Conservation (phyloP, 2,888 invertebrate genomes). For the Theretra japonica region DNA sequence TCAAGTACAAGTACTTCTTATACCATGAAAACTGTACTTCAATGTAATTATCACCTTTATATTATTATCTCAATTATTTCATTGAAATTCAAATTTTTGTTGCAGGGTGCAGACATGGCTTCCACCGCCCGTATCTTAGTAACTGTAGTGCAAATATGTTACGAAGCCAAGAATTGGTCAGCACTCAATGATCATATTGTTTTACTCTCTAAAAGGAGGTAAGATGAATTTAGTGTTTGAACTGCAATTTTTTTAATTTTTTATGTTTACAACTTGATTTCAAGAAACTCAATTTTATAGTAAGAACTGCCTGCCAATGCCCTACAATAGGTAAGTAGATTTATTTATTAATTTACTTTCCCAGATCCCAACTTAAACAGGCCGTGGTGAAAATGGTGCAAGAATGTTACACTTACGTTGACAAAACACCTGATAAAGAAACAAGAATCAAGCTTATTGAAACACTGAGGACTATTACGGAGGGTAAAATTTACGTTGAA, state of each 20-base stretch:
- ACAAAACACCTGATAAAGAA: constrained; percentile 95
- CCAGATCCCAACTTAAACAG: constrained; percentile 95
- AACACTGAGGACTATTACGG: constrained; percentile 96
- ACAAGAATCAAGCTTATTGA: constrained; percentile 97
- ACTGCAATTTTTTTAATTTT: no score
- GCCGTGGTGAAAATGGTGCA: constrained; percentile 99
- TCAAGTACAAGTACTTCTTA: no score
- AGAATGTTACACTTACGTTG: constrained; percentile 96
- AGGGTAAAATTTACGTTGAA: constrained; percentile 99
- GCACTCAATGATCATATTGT: constrained; percentile 97
- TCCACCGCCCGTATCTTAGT: constrained; percentile 97
- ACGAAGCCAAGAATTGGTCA: constrained; percentile 96
- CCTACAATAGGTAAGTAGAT: background rate
- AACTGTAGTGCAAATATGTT: constrained; percentile 96
- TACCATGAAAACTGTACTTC: no score
- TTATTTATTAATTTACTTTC: background rate
- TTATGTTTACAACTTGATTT: background rate
- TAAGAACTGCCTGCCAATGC: background rate
- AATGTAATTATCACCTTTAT: no score
- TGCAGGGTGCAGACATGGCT: constrained; percentile 95
- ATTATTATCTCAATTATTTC: background rate
- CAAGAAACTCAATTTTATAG: background rate
- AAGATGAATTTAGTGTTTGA: background rate
- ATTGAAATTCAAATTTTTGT: constrained; percentile 8
- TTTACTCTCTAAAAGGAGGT: constrained; percentile 94